A percentile compares a stretch with the other conserved stretches of the same genome.
Evolutionary conservation across 30 jellyfish, hydroid and myxozoan species (phyloP).

Genomic region (Catostylus mosaicus): DNA sequence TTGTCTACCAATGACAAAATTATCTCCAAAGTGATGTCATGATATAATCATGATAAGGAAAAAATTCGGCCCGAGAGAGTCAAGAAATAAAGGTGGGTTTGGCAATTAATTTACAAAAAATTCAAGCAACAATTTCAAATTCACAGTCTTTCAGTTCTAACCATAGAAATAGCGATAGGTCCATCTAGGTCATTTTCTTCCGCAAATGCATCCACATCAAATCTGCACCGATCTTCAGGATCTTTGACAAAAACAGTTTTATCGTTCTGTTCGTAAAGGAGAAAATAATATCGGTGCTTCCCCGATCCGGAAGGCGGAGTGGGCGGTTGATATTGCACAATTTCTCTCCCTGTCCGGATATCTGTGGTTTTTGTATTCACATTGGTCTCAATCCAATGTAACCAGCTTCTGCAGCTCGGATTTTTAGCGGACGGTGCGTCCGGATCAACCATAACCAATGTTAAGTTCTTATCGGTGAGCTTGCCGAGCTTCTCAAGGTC

Average conservation of each 20-base stretch:
- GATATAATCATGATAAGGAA: no score
- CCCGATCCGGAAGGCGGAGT: slow-evolving; percentile 82
- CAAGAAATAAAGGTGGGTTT: no score
- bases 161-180: slow-evolving; percentile 58
- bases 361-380: slow-evolving; percentile 30
- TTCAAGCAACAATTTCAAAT: no score
- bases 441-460: slow-evolving; percentile 87
- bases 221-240: slow-evolving; percentile 64
- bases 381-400: slow-evolving; percentile 77
- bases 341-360: slow-evolving; percentile 38
- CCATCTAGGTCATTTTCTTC: slow-evolving; percentile 58
- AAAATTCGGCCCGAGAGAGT: no score
- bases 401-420: slow-evolving; percentile 86
- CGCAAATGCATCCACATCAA: slow-evolving; percentile 67
- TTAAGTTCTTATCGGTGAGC: slow-evolving; percentile 58
- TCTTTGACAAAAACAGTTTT: slow-evolving; percentile 52
- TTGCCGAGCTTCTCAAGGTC: slow-evolving; percentile 60
- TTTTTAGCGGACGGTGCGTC: slow-evolving; percentile 84
- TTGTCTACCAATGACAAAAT: no score
- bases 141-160: slow-evolving; percentile 58
- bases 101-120: no score
- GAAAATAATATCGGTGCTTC: slow-evolving; percentile 65
- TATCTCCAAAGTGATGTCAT: no score
- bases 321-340: slow-evolving; percentile 58
- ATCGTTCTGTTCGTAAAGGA: slow-evolving; percentile 59